Evolutionary conservation across 2,797 vertebrate genomes (phyloP), one percentile per base, ranked within the genome.

Genomic region (Notolabrus celidotus): DNA sequence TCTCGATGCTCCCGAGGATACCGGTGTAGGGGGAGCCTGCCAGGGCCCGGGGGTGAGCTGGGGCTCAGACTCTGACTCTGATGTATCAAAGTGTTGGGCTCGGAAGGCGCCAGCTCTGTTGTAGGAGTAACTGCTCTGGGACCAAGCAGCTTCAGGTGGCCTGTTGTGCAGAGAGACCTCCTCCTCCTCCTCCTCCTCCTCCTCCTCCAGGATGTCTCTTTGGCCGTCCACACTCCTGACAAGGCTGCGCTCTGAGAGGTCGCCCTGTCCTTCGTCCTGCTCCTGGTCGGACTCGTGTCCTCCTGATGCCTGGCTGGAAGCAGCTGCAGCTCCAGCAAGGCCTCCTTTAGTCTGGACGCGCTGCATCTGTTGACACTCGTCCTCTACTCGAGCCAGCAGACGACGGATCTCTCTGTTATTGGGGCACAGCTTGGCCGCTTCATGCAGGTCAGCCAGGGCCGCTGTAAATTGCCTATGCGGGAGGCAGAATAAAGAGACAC

Each of bases 361-460:
- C 91, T 98, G 97, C 80, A 99, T 90, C 77, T 99, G 97, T 71
- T 94, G 97, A 75, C 95, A 99, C 73, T 99, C 98, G 17, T 99
- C 98, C 80, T 99, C 97, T 0, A 99, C 97, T 0, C 98, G 96
- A 25, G 94, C 93, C 83, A 99, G 88, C 27, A 99, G 92, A 3
- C 97, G 93, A 29, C 93, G 94, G 88, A 99, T 96, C 84, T 99
- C 98, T 17, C 97, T 94, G 85, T 98, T 99, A 59, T 93, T 93
- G 55, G 98, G 97, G 79, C 97, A 99, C 43, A 99, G 93, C 74
- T 96, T 97, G 77, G 94, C 89, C 0, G 98, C 98, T 84, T 99
- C 97, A 12, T 95, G 94, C 36, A 99, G 84, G 89, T 99, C 98
- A 17, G 95, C 93, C 51, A 99, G 89, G 16, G 98, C 97, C 4